These are phyloP conservation scores for Campoplex nolae DNA, from an alignment of 2,888 invertebrate species.

Conservation along the genomic window DNA sequence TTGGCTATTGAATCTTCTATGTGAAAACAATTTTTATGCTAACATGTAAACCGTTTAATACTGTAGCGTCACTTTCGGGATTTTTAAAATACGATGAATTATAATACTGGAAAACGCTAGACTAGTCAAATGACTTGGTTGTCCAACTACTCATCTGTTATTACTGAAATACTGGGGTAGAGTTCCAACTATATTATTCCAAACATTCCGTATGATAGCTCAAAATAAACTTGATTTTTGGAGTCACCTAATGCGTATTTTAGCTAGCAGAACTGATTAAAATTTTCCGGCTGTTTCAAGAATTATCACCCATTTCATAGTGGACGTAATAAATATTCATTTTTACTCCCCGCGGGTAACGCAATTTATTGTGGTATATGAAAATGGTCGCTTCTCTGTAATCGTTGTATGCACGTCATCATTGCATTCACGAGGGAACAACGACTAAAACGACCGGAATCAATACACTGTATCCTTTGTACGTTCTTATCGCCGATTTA, in stretches of 20 bases:
- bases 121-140: no score
- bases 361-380: constrained; percentile 30
- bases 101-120: no score
- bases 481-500: constrained; percentile 64
- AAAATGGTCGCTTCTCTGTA: constrained; percentile 47
- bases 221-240: background rate
- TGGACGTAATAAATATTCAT: background rate
- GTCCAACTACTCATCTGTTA: no score
- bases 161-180: no score
- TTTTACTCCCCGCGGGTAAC: constrained; percentile 11
- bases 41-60: no score
- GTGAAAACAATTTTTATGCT: no score
- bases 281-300: background rate
- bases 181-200: no score
- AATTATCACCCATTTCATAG: background rate
- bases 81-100: no score
- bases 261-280: background rate
- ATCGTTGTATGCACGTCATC: constrained; percentile 35
- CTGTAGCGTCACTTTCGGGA: no score
- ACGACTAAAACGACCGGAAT: constrained; percentile 43
- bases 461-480: constrained; percentile 62
- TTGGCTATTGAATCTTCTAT: no score
- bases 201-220: background rate
- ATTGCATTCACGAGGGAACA: constrained; percentile 15
- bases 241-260: background rate